phyloP scores from a whole-genome alignment of 2,797 vertebrate genomes.

The Scarus forsteni region DNA sequence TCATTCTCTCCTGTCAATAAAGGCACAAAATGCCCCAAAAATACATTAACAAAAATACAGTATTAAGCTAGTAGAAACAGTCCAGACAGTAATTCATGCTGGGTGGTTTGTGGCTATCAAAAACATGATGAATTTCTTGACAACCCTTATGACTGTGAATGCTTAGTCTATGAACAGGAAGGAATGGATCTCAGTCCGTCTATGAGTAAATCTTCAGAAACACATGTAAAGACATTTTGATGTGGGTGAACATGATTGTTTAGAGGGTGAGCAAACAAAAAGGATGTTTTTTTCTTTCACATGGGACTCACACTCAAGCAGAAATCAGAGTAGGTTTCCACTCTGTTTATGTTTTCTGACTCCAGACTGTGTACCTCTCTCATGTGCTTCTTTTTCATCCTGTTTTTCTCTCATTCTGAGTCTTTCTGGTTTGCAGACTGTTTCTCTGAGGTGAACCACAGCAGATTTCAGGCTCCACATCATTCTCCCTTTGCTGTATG shows the following conservation, averaged over 20 bases:
- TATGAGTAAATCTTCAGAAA: too few species aligned
- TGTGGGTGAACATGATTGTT: background rate
- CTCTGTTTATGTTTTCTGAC: slow-evolving; percentile 13
- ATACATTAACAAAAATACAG: too few species aligned
- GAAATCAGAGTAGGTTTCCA: slow-evolving; percentile 34
- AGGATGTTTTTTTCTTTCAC: slow-evolving; percentile 1
- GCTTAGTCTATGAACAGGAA: too few species aligned
- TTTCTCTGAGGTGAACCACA: slow-evolving; percentile 70
- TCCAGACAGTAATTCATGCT: too few species aligned
- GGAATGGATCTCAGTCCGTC: too few species aligned
- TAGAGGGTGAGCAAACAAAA: slow-evolving; percentile 3
- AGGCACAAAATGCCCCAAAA: too few species aligned
- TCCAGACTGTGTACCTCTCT: slow-evolving; percentile 21
- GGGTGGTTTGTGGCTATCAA: too few species aligned
- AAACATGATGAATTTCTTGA: too few species aligned
- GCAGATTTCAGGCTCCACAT: slow-evolving; percentile 63
- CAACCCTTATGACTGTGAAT: too few species aligned
- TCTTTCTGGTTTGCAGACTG: slow-evolving; percentile 36
- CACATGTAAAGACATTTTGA: too few species aligned
- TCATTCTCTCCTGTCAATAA: too few species aligned
- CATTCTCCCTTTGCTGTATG: slow-evolving; percentile 10
- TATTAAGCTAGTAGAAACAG: too few species aligned
- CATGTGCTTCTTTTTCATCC: slow-evolving; percentile 15
- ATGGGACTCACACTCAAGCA: slow-evolving; percentile 8
- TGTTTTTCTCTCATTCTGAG: slow-evolving; percentile 24